Conservation (phyloP, 2,797 vertebrate species). For the Intellagama lesueurii region DNA sequence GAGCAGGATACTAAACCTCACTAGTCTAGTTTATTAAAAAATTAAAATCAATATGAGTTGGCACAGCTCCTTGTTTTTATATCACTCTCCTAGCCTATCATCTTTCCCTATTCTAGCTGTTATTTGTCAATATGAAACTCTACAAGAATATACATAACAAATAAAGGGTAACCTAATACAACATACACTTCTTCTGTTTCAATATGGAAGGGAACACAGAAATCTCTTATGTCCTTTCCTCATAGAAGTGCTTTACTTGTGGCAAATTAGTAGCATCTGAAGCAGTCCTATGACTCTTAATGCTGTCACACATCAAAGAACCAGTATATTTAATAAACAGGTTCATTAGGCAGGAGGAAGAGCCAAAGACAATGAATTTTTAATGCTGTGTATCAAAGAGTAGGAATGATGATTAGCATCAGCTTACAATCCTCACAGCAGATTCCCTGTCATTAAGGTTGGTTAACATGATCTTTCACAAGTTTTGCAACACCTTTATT, state of each 20-base stretch:
- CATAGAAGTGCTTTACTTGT: background rate
- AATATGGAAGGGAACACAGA: background rate
- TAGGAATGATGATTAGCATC: slow-evolving; percentile 16
- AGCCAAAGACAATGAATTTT: slow-evolving; percentile 34
- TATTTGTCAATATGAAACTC: background rate
- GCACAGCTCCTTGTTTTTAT: background rate
- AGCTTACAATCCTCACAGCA: slow-evolving; percentile 5
- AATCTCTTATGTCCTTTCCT: background rate
- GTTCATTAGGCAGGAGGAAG: slow-evolving; percentile 21
- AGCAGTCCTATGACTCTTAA: background rate
- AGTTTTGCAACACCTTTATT: background rate
- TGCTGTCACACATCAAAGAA: slow-evolving; percentile 30
- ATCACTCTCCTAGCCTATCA: too few relatives aligned
- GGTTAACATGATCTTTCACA: slow-evolving; percentile 8
- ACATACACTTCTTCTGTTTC: background rate
- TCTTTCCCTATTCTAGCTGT: background rate
- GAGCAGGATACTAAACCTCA: background rate
- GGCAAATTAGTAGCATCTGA: slow-evolving; percentile 19
- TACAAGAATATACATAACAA: background rate
- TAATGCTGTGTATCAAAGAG: slow-evolving; percentile 39
- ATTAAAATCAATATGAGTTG: background rate
- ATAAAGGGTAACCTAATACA: background rate
- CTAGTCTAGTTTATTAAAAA: background rate
- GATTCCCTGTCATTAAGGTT: slow-evolving; percentile 18
- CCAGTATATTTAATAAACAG: slow-evolving; percentile 23